Evolutionary conservation across 2,113 vertebrate genomes (phyloP).

Genomic region (Cebidichthys violaceus): DNA sequence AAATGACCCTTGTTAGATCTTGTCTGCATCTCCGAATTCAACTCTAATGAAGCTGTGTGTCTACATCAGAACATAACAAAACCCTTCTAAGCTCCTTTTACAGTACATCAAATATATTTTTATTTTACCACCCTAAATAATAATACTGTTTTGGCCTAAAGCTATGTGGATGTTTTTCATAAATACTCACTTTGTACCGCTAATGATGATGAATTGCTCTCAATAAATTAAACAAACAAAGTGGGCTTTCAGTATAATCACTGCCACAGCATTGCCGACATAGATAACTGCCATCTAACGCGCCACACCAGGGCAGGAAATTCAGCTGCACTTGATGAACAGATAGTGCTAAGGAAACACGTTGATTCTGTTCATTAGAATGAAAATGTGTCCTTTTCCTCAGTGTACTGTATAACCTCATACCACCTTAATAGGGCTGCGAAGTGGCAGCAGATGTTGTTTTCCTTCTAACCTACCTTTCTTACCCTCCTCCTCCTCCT

Average conservation of each 20-base stretch:
- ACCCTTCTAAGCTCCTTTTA: neutral
- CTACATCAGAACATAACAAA: neutral
- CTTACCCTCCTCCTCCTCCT: conserved; percentile 87
- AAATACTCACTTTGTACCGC: conserved; percentile 31
- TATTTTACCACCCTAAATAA: conserved; percentile 7
- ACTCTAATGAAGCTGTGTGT: neutral
- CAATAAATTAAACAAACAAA: conserved; percentile 48
- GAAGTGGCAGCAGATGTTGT: conserved; percentile 75
- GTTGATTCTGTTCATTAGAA: conserved; percentile 18
- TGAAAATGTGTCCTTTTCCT: conserved; percentile 30
- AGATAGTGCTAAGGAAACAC: conserved; percentile 35
- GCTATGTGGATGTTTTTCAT: conserved; percentile 37
- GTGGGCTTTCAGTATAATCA: conserved; percentile 47
- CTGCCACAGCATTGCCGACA: conserved; percentile 22
- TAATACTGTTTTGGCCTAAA: conserved; percentile 30
- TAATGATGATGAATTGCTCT: conserved; percentile 40
- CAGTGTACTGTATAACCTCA: conserved; percentile 46
- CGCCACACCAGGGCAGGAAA: conserved; percentile 62
- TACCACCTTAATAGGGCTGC: conserved; percentile 63
- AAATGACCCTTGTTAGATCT: conserved; percentile 10
- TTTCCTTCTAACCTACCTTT: conserved; percentile 98
- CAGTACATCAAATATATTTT: neutral
- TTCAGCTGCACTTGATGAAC: conserved; percentile 41
- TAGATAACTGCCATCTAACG: conserved; percentile 89
- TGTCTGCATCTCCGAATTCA: neutral